Evolutionary conservation across 2,888 invertebrate species (phyloP).

Genomic region (Drosophila imparisetae): DNA sequence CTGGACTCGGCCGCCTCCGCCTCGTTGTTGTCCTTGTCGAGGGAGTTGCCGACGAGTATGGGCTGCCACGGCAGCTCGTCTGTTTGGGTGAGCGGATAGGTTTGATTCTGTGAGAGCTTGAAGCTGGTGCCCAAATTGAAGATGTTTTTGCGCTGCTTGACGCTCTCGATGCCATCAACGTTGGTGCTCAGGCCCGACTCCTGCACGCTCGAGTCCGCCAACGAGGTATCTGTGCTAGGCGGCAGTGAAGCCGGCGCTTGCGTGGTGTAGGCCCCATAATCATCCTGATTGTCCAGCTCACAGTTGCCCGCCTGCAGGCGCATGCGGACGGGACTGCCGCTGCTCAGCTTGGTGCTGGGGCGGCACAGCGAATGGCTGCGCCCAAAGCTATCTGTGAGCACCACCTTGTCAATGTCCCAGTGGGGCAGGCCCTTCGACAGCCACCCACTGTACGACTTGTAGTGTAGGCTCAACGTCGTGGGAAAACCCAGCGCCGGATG

Average conservation of each 20-base stretch:
- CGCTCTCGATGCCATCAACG: slow-evolving; percentile 80
- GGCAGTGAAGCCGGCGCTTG: slow-evolving; percentile 35
- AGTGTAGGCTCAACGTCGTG: slow-evolving; percentile 90
- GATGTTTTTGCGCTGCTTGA: slow-evolving; percentile 83
- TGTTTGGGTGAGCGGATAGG: slow-evolving; percentile 69
- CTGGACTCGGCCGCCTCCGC: slow-evolving; percentile 81
- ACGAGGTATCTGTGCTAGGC: slow-evolving; percentile 55
- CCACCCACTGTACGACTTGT: slow-evolving; percentile 96
- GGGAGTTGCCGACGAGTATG: slow-evolving; percentile 85
- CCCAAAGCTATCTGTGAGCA: slow-evolving; percentile 93
- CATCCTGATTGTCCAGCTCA: slow-evolving; percentile 86
- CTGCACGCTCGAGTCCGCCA: slow-evolving; percentile 73
- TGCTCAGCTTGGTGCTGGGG: slow-evolving; percentile 89
- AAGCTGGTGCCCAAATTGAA: slow-evolving; percentile 84
- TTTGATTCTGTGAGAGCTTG: slow-evolving; percentile 81
- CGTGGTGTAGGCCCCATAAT: slow-evolving; percentile 79
- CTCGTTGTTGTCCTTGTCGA: slow-evolving; percentile 82
- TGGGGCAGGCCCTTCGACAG: slow-evolving; percentile 92
- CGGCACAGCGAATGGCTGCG: slow-evolving; percentile 93
- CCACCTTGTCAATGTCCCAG: slow-evolving; percentile 93
- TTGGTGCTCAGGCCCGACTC: slow-evolving; percentile 65
- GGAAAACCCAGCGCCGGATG: slow-evolving; percentile 93
- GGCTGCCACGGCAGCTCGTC: slow-evolving; percentile 86
- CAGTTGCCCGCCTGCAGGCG: slow-evolving; percentile 92
- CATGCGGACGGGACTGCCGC: slow-evolving; percentile 90